Evolutionary conservation across 2,888 invertebrate genomes (phyloP).

Genomic region (Ophonus ardosiacus): DNA sequence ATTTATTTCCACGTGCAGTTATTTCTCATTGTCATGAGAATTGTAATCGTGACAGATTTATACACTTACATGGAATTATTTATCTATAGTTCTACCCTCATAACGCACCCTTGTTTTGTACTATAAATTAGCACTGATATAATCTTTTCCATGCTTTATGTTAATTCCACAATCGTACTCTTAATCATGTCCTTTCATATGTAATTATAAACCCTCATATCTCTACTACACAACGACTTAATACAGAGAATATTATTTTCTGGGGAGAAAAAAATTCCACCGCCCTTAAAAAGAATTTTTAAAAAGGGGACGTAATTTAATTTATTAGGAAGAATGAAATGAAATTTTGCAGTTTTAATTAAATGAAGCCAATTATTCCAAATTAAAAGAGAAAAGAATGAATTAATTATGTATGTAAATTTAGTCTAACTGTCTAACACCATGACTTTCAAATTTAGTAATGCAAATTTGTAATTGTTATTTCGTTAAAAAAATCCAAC

Average conservation of each 20-base stretch:
- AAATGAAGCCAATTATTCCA: background rate
- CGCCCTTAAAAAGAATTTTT: no score
- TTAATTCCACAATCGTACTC: constrained; percentile 2
- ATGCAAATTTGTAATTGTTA: constrained; percentile 6
- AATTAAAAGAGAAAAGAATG: constrained; percentile 3
- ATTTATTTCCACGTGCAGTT: background rate
- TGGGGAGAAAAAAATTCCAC: no score
- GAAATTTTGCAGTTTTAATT: background rate
- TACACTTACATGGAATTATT: background rate
- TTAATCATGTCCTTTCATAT: constrained; percentile 18
- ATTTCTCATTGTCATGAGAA: constrained; percentile 9
- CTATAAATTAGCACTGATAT: background rate
- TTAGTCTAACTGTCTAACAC: background rate
- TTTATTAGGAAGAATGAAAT: background rate
- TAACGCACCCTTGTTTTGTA: constrained; percentile 14
- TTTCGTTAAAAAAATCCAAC: background rate
- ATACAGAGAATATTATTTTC: background rate
- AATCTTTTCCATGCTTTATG: constrained; percentile 3
- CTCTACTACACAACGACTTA: background rate
- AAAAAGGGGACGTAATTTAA: no score
- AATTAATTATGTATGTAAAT: constrained; percentile 7
- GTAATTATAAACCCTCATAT: constrained; percentile 3
- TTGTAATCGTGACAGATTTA: constrained; percentile 6
- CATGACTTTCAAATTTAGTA: constrained; percentile 6
- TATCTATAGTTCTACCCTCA: background rate